phyloP scores from a whole-genome alignment of 2,888 invertebrate genomes.

The Xestobium rufovillosum region DNA sequence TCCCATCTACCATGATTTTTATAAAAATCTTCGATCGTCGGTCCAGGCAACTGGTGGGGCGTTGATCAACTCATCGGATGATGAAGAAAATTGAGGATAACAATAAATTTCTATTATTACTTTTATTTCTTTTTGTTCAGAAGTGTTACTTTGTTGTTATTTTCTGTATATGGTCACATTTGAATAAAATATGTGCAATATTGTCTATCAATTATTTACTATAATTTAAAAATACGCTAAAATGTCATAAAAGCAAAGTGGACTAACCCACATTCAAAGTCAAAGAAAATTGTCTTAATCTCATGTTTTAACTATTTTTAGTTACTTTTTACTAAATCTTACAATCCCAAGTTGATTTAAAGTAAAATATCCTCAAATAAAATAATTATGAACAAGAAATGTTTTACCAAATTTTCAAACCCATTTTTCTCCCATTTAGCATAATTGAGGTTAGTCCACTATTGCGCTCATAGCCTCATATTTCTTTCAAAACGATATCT shows the following conservation, averaged over 20 bases:
- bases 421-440: constrained; percentile 4
- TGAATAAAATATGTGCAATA: too few species aligned
- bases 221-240: too few species aligned
- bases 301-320: too few species aligned
- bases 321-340: too few species aligned
- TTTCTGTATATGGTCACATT: too few species aligned
- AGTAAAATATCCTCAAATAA: too few species aligned
- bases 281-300: constrained; percentile 1
- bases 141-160: constrained; percentile 1
- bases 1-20: constrained; percentile 11
- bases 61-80: constrained; percentile 3
- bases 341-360: too few species aligned
- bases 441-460: constrained; percentile 7
- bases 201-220: too few species aligned
- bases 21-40: constrained; percentile 11
- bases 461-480: constrained; percentile 10
- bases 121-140: constrained; percentile 1
- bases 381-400: too few species aligned
- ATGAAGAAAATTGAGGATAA: constrained; percentile 8
- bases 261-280: constrained; percentile 12
- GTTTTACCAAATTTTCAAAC: constrained; percentile 1
- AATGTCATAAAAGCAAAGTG: constrained; percentile 7
- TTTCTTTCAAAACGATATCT: too few species aligned
- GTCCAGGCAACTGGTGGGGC: constrained; percentile 9
- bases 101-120: too few species aligned